Conservation (phyloP, 1,140 invertebrate species). For the Microplitis mediator region DNA sequence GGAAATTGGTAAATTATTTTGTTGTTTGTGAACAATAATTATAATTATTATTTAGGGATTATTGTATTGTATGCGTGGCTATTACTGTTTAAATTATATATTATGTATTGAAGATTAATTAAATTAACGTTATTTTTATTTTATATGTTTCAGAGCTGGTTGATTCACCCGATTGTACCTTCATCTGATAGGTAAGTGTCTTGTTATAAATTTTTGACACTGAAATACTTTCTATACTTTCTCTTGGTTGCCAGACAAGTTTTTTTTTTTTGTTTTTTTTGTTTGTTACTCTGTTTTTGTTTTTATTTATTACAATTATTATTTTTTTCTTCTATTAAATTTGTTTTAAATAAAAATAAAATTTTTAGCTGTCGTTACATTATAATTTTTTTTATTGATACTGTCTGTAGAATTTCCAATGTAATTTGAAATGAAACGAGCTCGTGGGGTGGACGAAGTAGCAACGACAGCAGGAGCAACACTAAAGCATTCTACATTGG, state of each 20-base stretch:
- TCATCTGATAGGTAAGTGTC: constrained; percentile 30
- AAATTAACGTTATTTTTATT: constrained; percentile 12
- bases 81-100: not conserved
- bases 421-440: constrained; percentile 72
- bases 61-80: not conserved
- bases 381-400: constrained; percentile 15
- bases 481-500: constrained; percentile 55
- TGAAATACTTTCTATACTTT: constrained; percentile 5
- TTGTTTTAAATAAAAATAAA: not conserved
- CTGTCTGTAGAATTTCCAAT: constrained; percentile 61
- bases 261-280: not conserved
- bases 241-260: not conserved
- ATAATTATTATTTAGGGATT: not conserved
- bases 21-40: not conserved
- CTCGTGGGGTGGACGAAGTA: constrained; percentile 67
- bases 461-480: constrained; percentile 62
- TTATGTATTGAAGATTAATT: not conserved
- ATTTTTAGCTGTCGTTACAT: not conserved
- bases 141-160: constrained; percentile 27
- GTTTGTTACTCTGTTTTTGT: not conserved
- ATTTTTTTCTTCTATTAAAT: not conserved
- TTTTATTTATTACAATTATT: constrained; percentile 1
- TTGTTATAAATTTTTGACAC: not conserved
- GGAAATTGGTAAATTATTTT: constrained; percentile 9
- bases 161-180: constrained; percentile 29